Evolutionary conservation across 1,140 invertebrate genomes (phyloP), one percentile per base, ranked within the genome.

Genomic region (Nomia melanderi): DNA sequence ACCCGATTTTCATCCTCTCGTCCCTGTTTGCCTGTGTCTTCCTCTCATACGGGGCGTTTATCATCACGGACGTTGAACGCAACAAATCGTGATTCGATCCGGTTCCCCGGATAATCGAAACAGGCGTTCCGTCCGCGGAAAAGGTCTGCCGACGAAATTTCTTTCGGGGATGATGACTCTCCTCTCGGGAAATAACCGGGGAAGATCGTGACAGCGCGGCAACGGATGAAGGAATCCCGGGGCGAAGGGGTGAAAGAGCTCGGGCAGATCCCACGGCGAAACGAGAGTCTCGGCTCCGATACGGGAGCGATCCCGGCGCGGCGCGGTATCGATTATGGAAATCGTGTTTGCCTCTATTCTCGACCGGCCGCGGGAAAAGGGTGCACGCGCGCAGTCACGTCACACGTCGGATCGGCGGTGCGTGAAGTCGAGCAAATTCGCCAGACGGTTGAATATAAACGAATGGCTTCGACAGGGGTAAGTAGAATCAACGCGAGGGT

Each of bases 121-220:
- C 14, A 65, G 60, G 56, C 59, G 23, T 77, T 41, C 54, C 50
- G 73, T 56, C 50, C 73, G n/a, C n/a, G 9, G 7, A n/a, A n/a
- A 23, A 36, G 27, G 66, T 82, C 56, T 69, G 31, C n/a, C 64
- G 25, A 29, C 14, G 71, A 77, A 76, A 67, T 83, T 83, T 80
- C 66, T 74, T 62, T 41, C 31, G 7, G 23, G 39, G 41, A 50
- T 73, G 77, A 83, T 83, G 74, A 75, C 57, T 78, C 66, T 71
- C 54, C 83, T 85, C 83, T 23, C 74, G 83, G 83, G 83, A 85
- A 85, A 85, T 85, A 85, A 84, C 70, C 56, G 62, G 12, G 27
- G 70, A 62, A 67, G 59, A 84, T 84, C 57, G 69, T 64, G 53
- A 78, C 77, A 71, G 17, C 31, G 56, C 65, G 36, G 20, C 25